Percentiles rank a stretch among this genome's conserved stretches.
Conservation (phyloP, 2,113 vertebrate genomes). For the Tupaia tana region DNA sequence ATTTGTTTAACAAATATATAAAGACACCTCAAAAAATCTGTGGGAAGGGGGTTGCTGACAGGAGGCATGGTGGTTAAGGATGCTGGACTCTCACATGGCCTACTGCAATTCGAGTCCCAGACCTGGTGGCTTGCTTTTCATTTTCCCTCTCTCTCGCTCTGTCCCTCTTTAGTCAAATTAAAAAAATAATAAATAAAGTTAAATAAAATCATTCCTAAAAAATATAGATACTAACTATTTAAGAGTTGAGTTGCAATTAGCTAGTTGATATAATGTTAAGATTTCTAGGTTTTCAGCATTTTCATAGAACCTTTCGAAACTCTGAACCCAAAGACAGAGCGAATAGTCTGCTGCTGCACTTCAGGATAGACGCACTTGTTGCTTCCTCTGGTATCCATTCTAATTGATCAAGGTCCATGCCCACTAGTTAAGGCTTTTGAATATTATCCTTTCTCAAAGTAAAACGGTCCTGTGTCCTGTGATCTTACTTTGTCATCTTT, state of each 20-base stretch:
- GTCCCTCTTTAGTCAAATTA: too few species aligned
- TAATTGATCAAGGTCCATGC: not conserved
- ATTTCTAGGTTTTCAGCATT: constrained; percentile 14
- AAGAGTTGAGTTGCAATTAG: constrained; percentile 16
- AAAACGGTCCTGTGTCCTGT: not conserved
- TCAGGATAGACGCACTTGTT: not conserved
- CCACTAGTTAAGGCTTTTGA: not conserved
- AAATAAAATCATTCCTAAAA: too few species aligned
- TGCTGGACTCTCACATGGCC: too few species aligned
- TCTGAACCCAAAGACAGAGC: not conserved
- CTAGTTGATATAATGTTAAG: not conserved
- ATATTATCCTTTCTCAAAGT: not conserved
- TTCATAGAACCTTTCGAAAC: not conserved
- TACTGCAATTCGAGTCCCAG: too few species aligned
- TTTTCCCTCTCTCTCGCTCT: too few species aligned
- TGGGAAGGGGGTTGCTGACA: too few species aligned
- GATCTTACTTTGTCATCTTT: not conserved
- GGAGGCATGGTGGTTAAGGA: too few species aligned
- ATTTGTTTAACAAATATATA: too few species aligned
- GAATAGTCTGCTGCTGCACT: not conserved
- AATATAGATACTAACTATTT: too few species aligned
- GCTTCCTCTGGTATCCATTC: not conserved
- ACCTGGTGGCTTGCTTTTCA: too few species aligned
- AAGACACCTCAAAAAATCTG: too few species aligned
- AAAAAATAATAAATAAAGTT: too few species aligned